A percentile compares a stretch with the other conserved stretches of the same genome.
These are phyloP conservation scores for Aplocera efformata DNA, from an alignment of 2,888 invertebrate species.

Conservation along the genomic window DNA sequence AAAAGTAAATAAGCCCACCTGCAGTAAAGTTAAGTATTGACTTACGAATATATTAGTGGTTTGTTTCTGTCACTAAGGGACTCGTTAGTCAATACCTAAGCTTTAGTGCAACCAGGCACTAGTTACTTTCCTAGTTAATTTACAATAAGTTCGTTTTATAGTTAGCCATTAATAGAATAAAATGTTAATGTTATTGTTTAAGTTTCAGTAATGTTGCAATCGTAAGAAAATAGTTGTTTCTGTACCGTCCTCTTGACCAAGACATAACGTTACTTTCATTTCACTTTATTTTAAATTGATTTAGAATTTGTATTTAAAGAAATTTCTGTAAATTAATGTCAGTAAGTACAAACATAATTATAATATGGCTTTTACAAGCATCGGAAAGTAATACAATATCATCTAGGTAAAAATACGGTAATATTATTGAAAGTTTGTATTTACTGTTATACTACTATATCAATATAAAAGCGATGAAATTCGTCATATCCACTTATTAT, in stretches of 20 bases:
- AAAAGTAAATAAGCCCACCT: too few species aligned
- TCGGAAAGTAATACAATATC: conserved; percentile 5
- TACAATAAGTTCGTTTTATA: background rate
- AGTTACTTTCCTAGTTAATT: too few species aligned
- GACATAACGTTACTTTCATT: conserved; percentile 15
- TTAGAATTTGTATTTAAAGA: background rate
- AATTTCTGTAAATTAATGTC: conserved; percentile 26
- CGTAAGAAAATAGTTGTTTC: conserved; percentile 14
- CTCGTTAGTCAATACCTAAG: too few species aligned
- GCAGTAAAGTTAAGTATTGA: too few species aligned
- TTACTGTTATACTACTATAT: conserved; percentile 1
- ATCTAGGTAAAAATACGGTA: conserved; percentile 9
- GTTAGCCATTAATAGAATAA: conserved; percentile 4
- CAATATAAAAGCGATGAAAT: background rate
- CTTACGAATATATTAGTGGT: too few species aligned
- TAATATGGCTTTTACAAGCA: conserved; percentile 29
- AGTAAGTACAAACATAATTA: conserved; percentile 30
- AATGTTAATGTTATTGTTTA: conserved; percentile 1
- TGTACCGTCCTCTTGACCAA: conserved; percentile 24
- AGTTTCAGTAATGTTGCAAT: conserved; percentile 13
- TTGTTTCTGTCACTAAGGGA: too few species aligned
- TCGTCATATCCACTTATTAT: background rate
- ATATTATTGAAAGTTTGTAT: background rate
- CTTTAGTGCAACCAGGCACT: too few species aligned
- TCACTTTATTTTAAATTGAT: conserved; percentile 2